Evolutionary conservation across 2,888 invertebrate species (phyloP), one percentile per base, ranked within the genome.

Genomic region (Macrosoma leucophasiata): DNA sequence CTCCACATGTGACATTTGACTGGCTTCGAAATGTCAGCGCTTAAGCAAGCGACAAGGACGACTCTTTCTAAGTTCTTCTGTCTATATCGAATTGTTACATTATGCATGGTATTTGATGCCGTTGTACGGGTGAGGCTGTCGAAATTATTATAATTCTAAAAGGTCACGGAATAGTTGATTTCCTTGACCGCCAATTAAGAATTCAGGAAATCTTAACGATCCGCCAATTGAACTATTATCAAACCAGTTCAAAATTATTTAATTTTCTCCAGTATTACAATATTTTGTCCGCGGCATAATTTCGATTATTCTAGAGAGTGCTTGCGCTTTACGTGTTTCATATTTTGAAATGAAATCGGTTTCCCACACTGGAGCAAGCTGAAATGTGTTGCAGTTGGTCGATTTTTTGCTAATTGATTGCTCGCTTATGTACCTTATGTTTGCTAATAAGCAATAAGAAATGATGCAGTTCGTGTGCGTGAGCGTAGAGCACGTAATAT

Each of bases 1-100:
- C n/a, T n/a, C n/a, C n/a, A n/a, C n/a, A n/a, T n/a, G 69, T 74
- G 81, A 81, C 82, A 81, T 82, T 81, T 82, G 81, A 75, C 81
- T 76, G 58, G 60, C 53, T 50, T 64, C 52, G 48, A 84, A 84
- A 82, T 84, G 81, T 74, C 81, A 82, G 81, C 71, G 72, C 72
- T 81, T 81, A 69, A 70, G 81, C 71, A 81, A 81, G 71, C 67
- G 56, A 70, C 82, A 82, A 84, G 82, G 82, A 81, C 81, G 79
- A 75, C 72, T 81, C 77, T 78, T 81, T 81, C 75, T 73, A 71
- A 66, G 74, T 65, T 62, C 70, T 70, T 77, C 73, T 69, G 62
- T 63, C 65, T 67, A 62, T 62, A 65, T 58, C 58, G 60, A 65
- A 68, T 66, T 57, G 63, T 46, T 64, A 67, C 61, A 76, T 75